Conservation (phyloP, 2,888 invertebrate genomes). For the Halictus ligatus region DNA sequence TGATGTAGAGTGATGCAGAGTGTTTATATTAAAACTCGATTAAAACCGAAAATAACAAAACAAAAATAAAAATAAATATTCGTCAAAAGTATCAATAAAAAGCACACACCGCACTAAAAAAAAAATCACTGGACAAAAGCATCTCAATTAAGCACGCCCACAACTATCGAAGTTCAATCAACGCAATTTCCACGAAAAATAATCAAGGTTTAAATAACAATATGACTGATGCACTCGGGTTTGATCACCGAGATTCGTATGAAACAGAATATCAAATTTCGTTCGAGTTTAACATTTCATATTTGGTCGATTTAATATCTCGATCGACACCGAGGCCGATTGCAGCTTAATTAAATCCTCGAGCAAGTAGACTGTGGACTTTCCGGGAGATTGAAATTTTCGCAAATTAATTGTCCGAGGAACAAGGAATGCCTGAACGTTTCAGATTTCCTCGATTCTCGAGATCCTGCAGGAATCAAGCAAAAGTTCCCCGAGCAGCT, state of each 20-base stretch:
- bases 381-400: neutral
- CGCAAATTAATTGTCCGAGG: neutral
- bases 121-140: neutral
- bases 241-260: neutral
- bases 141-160: neutral
- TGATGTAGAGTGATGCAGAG: neutral
- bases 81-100: too few relatives aligned
- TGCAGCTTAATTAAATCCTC: neutral
- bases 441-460: conserved; percentile 1
- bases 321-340: neutral
- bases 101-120: too few relatives aligned
- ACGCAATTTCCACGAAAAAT: neutral
- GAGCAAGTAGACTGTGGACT: neutral
- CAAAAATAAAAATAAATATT: neutral
- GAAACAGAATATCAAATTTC: neutral
- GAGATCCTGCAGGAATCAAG: neutral
- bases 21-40: too few relatives aligned
- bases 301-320: neutral
- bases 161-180: neutral
- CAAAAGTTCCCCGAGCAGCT: neutral
- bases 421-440: neutral
- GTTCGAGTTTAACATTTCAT: neutral
- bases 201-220: neutral
- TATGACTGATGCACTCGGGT: neutral
- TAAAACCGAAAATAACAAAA: neutral